Conservation (phyloP, 2,888 invertebrate species). For the Clistopyga incitator region DNA sequence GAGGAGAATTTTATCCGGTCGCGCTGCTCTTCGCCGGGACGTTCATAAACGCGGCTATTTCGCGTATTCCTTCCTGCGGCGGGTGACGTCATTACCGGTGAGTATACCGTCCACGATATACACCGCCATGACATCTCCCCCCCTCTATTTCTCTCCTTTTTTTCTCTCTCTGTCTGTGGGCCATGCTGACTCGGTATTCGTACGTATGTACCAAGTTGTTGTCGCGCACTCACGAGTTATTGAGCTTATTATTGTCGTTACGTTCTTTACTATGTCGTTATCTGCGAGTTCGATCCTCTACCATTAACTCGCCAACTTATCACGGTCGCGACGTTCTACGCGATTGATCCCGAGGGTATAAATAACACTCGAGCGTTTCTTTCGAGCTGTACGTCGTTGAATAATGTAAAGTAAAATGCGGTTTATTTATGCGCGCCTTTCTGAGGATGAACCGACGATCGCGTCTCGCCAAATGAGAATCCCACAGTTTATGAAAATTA, state of each 20-base stretch:
- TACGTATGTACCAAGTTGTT: neutral
- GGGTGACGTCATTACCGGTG: slow-evolving; percentile 82
- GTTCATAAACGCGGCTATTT: slow-evolving; percentile 72
- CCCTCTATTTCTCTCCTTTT: too few species aligned
- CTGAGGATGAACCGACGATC: neutral
- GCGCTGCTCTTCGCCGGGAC: slow-evolving; percentile 69
- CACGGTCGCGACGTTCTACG: neutral
- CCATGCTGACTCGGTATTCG: too few species aligned
- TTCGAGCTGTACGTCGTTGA: neutral
- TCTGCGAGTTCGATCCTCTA: neutral
- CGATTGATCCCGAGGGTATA: slow-evolving; percentile 8
- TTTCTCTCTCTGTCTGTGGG: too few species aligned
- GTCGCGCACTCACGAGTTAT: neutral
- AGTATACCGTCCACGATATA: slow-evolving; percentile 68
- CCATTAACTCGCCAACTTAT: slow-evolving; percentile 1
- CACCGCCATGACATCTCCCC: neutral
- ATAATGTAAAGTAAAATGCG: neutral
- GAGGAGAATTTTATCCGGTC: slow-evolving; percentile 72
- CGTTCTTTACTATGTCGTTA: slow-evolving; percentile 8
- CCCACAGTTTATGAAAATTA: neutral
- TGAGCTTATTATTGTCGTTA: slow-evolving; percentile 8
- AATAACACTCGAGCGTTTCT: neutral
- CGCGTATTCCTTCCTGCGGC: slow-evolving; percentile 76
- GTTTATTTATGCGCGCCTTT: neutral
- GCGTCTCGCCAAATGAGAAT: neutral